Base-by-base conservation (phyloP, 2,888 invertebrate genomes). In the Dorcus parallelipipedus region DNA sequence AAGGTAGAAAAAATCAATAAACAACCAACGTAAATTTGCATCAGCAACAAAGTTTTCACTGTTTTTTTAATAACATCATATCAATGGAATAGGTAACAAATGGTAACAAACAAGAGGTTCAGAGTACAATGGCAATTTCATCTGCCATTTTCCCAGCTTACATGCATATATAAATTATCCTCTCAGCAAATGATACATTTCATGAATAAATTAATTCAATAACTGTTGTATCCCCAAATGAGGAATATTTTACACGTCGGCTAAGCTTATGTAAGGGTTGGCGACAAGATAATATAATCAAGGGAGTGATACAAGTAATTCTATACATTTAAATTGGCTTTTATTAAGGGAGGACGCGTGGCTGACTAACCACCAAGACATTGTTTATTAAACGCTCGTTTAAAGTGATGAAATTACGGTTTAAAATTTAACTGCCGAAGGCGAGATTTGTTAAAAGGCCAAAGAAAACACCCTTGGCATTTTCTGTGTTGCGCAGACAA, bases 251-350 rank as follows among this genome's bases (percentile, higher is more conserved):
- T 73, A 75, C 72, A 63, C 71, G 71, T 74, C 70, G 69, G 71
- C 73, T 73, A 72, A 72, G 70, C 64, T 64, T 59, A 61, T 61
- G 68, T 68, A 70, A 73, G 73, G 73, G 74, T 71, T 70, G 72
- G 68, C 67, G 70, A 71, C 71, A 69, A 70, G 69, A 73, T 72
- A 71, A 75, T 73, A 73, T 72, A 72, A 72, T 72, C 71, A 73
- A 69, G 74, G 74, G 75, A 74, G 74, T 71, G 71, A 74, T 74
- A 72, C 71, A 70, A 70, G 75, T 76, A 76, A 77, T 77, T 75
- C 76, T 76, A 76, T 77, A 77, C 77, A 77, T 77, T 76, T 77
- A 77, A 77, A 77, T 77, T 76, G 76, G 76, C 74, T 74, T 71
- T 76, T 71, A 73, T 69, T 68, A 53, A 54, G 52, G 58, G 58